Conservation (phyloP, 2,797 vertebrate genomes). For the Sardinella longiceps region DNA sequence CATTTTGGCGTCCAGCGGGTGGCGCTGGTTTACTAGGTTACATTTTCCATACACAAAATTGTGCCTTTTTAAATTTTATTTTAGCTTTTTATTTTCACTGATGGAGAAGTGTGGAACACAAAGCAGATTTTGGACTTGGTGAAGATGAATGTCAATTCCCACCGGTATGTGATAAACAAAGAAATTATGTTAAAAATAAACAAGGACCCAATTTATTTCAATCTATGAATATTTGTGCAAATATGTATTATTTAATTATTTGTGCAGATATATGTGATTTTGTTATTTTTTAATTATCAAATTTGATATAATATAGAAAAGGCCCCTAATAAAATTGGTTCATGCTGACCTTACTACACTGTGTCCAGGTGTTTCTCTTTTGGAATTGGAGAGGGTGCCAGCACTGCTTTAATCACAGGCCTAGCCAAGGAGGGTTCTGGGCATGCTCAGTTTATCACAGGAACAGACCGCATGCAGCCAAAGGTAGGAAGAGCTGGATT, state of each 20-base stretch:
- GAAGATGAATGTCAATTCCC: slow-evolving; percentile 61
- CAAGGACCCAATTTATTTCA: background rate
- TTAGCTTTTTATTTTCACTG: slow-evolving; percentile 80
- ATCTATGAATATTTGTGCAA: background rate
- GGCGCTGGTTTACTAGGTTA: no score
- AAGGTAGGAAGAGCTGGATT: no score
- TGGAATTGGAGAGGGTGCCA: no score
- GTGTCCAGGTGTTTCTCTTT: slow-evolving; percentile 65
- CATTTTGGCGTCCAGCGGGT: no score
- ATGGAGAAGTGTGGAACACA: slow-evolving; percentile 74
- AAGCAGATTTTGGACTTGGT: slow-evolving; percentile 69
- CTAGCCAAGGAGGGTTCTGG: no score
- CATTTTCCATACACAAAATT: no score
- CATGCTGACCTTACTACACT: background rate
- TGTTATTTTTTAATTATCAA: no score
- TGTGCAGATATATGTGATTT: no score
- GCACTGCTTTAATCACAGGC: no score
- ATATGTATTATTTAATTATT: background rate
- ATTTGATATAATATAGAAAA: no score
- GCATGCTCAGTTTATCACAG: no score
- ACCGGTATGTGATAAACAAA: slow-evolving; percentile 67
- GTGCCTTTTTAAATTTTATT: background rate
- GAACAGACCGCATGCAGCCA: slow-evolving; percentile 62
- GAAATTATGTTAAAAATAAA: no score
- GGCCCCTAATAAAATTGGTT: background rate